Evolutionary conservation across 1,140 invertebrate genomes (phyloP).

Genomic region (Bradysia coprophila): DNA sequence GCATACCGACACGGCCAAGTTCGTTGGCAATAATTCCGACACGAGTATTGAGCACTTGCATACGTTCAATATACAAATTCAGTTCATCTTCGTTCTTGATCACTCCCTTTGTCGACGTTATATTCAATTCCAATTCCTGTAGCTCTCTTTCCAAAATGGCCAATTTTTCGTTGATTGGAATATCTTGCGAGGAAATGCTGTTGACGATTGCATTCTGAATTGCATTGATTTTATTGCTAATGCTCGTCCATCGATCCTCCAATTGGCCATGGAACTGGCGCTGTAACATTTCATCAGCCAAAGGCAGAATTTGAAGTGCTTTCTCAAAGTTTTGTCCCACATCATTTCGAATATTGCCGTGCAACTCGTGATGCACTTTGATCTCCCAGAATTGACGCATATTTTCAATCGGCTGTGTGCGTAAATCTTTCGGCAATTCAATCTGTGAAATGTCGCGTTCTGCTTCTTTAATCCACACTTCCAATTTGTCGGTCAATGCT

Average conservation of each 20-base stretch:
- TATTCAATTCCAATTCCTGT: conserved; percentile 38
- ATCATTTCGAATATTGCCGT: conserved; percentile 56
- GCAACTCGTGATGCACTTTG: conserved; percentile 71
- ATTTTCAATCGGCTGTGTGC: conserved; percentile 39
- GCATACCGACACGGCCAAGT: conserved; percentile 46
- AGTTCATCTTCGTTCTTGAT: conserved; percentile 67
- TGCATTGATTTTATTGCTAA: conserved; percentile 38
- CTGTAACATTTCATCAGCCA: conserved; percentile 64
- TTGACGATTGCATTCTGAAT: conserved; percentile 45
- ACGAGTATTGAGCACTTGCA: conserved; percentile 54
- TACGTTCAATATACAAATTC: conserved; percentile 54
- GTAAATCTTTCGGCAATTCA: conserved; percentile 28
- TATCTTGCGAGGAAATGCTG: conserved; percentile 46
- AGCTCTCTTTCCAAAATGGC: conserved; percentile 52
- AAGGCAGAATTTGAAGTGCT: conserved; percentile 50
- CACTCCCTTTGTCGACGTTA: conserved; percentile 50
- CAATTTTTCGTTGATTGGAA: conserved; percentile 49
- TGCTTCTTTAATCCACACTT: conserved; percentile 50
- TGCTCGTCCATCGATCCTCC: conserved; percentile 50
- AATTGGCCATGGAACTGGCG: conserved; percentile 54
- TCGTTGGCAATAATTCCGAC: conserved; percentile 58
- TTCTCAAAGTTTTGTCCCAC: conserved; percentile 52
- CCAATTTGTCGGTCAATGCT: conserved; percentile 44
- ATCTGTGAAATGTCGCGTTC: conserved; percentile 38
- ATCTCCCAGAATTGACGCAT: conserved; percentile 72